Percentiles rank a stretch among this genome's conserved stretches.
phyloP scores from a whole-genome alignment of 2,797 vertebrate species.

The Miichthys miiuy region DNA sequence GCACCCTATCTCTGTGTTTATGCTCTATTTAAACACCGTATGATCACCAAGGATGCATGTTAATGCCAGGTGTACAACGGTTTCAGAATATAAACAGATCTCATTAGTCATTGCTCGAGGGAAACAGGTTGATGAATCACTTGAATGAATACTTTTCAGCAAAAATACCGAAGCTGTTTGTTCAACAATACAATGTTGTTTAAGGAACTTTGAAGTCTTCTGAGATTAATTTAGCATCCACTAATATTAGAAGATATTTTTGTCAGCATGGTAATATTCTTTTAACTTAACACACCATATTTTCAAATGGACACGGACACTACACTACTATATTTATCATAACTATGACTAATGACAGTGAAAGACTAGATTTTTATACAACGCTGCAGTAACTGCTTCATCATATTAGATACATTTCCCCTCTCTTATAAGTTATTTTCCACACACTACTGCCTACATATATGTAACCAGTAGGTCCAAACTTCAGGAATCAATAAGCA shows the following conservation, averaged over 20 bases:
- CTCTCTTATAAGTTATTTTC: background rate
- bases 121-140: slow-evolving; percentile 33
- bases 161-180: background rate
- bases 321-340: background rate
- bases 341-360: background rate
- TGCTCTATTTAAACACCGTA: slow-evolving; percentile 31
- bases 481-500: background rate
- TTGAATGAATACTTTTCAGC: slow-evolving; percentile 13
- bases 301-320: background rate
- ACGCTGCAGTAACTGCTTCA: background rate
- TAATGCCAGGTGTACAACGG: slow-evolving; percentile 24
- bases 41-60: slow-evolving; percentile 32
- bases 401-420: background rate
- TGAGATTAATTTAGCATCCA: background rate
- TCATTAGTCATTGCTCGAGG: slow-evolving; percentile 43
- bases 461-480: background rate
- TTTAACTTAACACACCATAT: background rate
- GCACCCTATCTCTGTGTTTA: slow-evolving; percentile 2
- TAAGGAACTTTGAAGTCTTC: slow-evolving; percentile 3
- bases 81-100: slow-evolving; percentile 30
- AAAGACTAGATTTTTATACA: background rate
- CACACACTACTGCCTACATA: background rate
- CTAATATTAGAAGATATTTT: background rate
- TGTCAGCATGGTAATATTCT: background rate
- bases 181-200: slow-evolving; percentile 4